Evolutionary conservation across 2,888 invertebrate species (phyloP), one percentile per base, ranked within the genome.

Genomic region (Yponomeuta cagnagella): DNA sequence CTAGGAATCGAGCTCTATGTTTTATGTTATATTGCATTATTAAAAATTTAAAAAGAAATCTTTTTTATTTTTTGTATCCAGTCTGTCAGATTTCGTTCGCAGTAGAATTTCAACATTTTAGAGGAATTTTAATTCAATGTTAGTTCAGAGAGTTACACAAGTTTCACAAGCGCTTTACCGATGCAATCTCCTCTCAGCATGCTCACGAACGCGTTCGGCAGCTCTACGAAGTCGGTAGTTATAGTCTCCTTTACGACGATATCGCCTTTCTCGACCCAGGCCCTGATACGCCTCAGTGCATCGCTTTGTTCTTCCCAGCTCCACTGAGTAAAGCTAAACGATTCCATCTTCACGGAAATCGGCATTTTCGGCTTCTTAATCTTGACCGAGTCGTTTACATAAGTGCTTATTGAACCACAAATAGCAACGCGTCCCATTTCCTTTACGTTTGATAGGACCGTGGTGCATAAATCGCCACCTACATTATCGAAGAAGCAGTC

Each of bases 401-500:
- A 95, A 2, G 87, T 77, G 52, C 94, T 93, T 73, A 95, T 95
- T 23, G 93, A 88, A 8, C 95, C 95, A 77, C 95, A 95, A 1
- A 94, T 91, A 1, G 95, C 84, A 37, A 95, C 88, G 70, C 95
- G 86, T 0, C 95, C 95, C 73, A 80, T 86, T 10, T 71, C 68
- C 73, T 93, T 95, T 95, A 95, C 95, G 74, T 94, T 93, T 63
- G 84, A 83, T 0, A 95, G 86, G 2, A 95, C 93, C 0, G 82
- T 82, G 69, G 91, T 93, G 70, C 94, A 94, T 31, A 95, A 88
- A 72, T 94, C 93, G 3, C 95, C 95, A 31, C 95, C 95, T 8
- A 95, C 96, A 81, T 96, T 96, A 79, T 96, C 96, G 79, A 96
- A 96, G 79, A 95, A 96, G 78, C 95, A 95, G 78, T 96, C 95